phyloP scores from a whole-genome alignment of 2,797 vertebrate genomes.

The Rhynchotus rufescens region DNA sequence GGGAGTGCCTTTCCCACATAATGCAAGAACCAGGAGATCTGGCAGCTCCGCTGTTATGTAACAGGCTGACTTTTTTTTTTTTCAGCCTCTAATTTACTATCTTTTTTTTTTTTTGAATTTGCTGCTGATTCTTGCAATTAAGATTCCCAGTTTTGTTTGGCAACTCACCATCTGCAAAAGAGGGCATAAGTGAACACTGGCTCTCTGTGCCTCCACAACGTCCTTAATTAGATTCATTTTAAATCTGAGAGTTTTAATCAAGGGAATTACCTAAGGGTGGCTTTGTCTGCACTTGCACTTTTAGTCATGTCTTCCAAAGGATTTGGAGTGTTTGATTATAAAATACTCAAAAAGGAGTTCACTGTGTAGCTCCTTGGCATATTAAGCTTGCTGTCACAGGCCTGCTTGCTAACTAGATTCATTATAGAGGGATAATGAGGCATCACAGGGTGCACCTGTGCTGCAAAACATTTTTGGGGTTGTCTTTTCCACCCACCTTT shows the following conservation, averaged over 20 bases:
- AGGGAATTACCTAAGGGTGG: slow-evolving; percentile 60
- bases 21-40: background rate
- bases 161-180: slow-evolving; percentile 35
- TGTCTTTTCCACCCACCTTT: background rate
- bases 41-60: background rate
- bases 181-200: background rate
- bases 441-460: slow-evolving; percentile 1
- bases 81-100: slow-evolving; percentile 20
- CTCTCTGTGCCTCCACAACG: slow-evolving; percentile 3
- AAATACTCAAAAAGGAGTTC: slow-evolving; percentile 20
- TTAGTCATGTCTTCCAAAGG: slow-evolving; percentile 12
- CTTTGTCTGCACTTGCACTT: slow-evolving; percentile 44
- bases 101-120: slow-evolving; percentile 17
- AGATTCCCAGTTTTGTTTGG: slow-evolving; percentile 20
- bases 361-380: background rate
- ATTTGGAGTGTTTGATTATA: slow-evolving; percentile 37
- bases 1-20: background rate
- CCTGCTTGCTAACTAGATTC: background rate
- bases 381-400: rapidly evolving
- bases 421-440: slow-evolving; percentile 21
- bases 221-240: slow-evolving; percentile 61
- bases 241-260: slow-evolving; percentile 47
- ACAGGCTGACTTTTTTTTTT: background rate
- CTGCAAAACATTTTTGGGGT: background rate
- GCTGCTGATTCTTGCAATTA: slow-evolving; percentile 13